phyloP scores from a whole-genome alignment of 2,113 vertebrate genomes.

The Gracilinanus agilis region DNA sequence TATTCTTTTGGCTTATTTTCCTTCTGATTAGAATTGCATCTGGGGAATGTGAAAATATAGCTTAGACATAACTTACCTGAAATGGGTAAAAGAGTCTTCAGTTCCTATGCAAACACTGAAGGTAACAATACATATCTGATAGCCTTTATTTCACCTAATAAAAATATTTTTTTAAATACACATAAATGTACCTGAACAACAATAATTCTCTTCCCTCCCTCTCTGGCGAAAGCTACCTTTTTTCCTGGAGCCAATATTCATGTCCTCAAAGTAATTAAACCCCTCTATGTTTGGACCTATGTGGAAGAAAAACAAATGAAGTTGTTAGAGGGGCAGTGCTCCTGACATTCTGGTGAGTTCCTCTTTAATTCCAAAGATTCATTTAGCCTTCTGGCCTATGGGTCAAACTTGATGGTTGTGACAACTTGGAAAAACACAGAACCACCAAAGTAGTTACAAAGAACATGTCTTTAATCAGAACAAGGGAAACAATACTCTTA shows the following conservation, averaged over 20 bases:
- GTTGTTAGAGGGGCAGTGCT: neutral
- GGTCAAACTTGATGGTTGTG: neutral
- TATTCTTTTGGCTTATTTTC: neutral
- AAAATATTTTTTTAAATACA: neutral
- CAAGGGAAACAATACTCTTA: too few relatives aligned
- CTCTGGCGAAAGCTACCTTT: too few relatives aligned
- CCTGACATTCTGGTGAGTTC: neutral
- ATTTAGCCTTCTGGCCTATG: neutral
- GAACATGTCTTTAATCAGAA: too few relatives aligned
- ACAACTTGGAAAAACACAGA: too few relatives aligned
- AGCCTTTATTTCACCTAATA: neutral
- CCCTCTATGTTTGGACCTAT: neutral
- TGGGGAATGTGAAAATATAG: too few relatives aligned
- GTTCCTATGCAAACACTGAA: neutral
- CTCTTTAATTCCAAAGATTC: neutral
- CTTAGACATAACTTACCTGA: neutral
- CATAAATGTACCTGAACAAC: neutral
- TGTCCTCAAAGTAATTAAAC: neutral
- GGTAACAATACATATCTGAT: neutral
- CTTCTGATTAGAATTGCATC: too few relatives aligned
- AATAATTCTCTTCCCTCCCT: neutral
- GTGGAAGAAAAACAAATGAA: neutral
- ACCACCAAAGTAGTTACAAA: too few relatives aligned
- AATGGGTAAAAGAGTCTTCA: neutral
- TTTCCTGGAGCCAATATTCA: neutral